Base-by-base conservation (phyloP, 2,797 vertebrate species). In the Gephyroberyx darwinii region DNA sequence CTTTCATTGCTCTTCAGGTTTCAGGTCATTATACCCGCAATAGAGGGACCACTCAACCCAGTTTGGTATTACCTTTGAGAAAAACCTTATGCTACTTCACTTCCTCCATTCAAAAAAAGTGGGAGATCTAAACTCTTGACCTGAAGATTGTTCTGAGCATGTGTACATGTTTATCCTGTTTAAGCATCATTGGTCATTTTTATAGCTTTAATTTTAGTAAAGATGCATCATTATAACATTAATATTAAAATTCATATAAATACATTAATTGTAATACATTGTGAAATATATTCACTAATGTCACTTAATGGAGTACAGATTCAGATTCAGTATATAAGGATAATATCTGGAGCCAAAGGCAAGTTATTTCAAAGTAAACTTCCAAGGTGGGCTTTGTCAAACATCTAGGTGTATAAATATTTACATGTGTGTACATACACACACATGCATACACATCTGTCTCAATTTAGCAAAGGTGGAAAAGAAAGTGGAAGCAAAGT, bases 1-100 rank as follows among this genome's bases (percentile, higher is more conserved):
- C 80, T 90, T 90, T 87, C 90, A 89, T 81, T 88, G 87, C 88
- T 90, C 84, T 89, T 87, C 86, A 89, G 86, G 87, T 89, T 91
- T 89, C 84, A 91, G 86, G 88, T 86, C 89, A 91, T 92, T 91
- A 89, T 92, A 89, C 83, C 82, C 9, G 86, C 88, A 89, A 91
- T 89, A 86, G 84, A 71, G 81, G 82, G 83, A 90, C 84, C 88
- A 88, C 87, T 91, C 90, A 90, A 90, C 87, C 88, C 83, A 88
- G 80, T 87, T 89, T 89, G 86, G 86, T 87, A 86, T 87, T 89
- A 87, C 85, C 86, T 83, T 73, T 50, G 81, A 86, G 80, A 19
- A 88, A 91, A 81, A 78, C 81, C 73, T 79, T 52, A 71, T 50
- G 52, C 75, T 81, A 75, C 78, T 84, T 84, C 61, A 77, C 75